Conservation (phyloP, 2,797 vertebrate genomes). For the Gila robusta region DNA sequence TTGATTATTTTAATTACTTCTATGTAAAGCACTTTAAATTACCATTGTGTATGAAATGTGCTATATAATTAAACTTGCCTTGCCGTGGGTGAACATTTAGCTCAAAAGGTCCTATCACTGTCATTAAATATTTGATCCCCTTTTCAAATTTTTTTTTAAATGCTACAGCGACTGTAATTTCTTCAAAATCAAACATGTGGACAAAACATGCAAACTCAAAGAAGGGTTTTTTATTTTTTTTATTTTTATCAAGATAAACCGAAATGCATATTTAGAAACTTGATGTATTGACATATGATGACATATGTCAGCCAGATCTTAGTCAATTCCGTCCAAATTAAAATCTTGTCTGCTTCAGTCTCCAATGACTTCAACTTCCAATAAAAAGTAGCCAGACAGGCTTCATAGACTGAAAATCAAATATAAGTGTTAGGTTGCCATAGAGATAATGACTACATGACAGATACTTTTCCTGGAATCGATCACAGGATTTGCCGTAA, state of each 20-base stretch:
- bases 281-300: neutral
- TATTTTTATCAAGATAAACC: neutral
- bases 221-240: too few species aligned
- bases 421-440: slow-evolving; percentile 4
- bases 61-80: too few species aligned
- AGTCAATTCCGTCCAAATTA: neutral
- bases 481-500: neutral
- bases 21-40: too few species aligned
- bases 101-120: neutral
- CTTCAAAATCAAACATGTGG: neutral
- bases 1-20: too few species aligned
- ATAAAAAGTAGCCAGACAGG: neutral
- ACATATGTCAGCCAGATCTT: neutral
- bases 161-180: neutral
- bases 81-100: neutral
- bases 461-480: neutral
- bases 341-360: neutral
- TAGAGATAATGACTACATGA: slow-evolving; percentile 32
- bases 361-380: neutral
- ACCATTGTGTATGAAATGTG: too few species aligned
- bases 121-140: neutral
- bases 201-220: neutral
- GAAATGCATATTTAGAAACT: neutral
- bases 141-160: neutral
- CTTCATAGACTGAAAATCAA: neutral